These are phyloP conservation scores for Ammospiza nelsoni DNA, from an alignment of 2,113 vertebrate species.

Conservation along the genomic window DNA sequence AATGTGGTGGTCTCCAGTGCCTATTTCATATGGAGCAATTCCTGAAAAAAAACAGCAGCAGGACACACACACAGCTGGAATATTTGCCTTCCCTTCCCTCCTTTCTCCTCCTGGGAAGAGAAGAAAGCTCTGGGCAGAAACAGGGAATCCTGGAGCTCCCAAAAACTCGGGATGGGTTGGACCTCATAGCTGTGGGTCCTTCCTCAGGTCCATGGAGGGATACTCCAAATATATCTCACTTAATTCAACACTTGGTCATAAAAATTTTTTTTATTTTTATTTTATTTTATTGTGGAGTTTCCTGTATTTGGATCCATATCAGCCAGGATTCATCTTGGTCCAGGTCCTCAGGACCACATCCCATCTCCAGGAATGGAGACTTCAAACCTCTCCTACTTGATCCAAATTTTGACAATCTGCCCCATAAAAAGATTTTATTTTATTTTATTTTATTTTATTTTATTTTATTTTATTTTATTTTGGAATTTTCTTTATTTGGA, in stretches of 20 bases:
- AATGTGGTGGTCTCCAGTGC: too few species aligned
- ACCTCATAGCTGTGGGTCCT: not conserved
- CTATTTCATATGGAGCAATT: rapidly evolving
- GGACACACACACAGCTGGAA: not conserved
- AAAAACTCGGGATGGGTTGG: not conserved
- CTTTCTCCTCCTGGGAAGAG: not conserved
- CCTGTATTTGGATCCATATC: rapidly evolving
- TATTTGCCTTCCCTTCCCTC: not conserved
- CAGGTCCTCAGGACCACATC: not conserved
- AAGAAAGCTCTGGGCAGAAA: not conserved
- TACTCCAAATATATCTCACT: not conserved
- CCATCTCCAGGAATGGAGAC: not conserved
- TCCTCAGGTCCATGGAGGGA: not conserved
- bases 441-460: not conserved
- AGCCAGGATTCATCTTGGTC: not conserved
- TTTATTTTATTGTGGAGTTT: not conserved
- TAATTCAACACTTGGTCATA: not conserved
- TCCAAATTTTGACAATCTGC: not conserved
- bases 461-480: not conserved
- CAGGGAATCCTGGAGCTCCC: not conserved
- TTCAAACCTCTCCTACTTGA: not conserved
- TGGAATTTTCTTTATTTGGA: not conserved
- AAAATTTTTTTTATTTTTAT: not conserved
- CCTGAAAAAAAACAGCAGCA: not conserved
- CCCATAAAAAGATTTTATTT: not conserved